Base-by-base conservation (phyloP, 2,113 vertebrate genomes). In the Varanus salvator region DNA sequence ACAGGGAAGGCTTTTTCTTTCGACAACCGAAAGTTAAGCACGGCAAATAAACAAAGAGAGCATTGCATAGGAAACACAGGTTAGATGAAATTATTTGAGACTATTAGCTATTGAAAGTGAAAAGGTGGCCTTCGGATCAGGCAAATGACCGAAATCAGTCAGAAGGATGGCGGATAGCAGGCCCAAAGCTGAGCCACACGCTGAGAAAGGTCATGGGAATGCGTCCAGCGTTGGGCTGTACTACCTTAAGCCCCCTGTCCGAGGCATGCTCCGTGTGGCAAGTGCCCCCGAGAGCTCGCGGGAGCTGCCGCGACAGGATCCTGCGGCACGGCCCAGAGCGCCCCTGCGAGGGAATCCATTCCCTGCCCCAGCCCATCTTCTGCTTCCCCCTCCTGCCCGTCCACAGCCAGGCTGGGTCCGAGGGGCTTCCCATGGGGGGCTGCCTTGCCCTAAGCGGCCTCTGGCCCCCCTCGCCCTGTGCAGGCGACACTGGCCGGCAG, bases 21-120 rank as follows among this genome's bases (percentile, higher is more conserved):
- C 34, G 83, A 23, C 25, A 76, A 71, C 90, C 80, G 64, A n/a
- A 4, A 23, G 5, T 68, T 74, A 75, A 19, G 34, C 50, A 83
- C 27, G 25, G 7, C 29, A 64, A 29, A 21, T 60, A 90, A 69
- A 60, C 80, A 86, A 60, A 38, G 48, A 27, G 89, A 81, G 17
- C 34, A 77, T 9, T 50, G 6, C 12, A 6, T 68, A 71, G 80
- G 71, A 71, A 88, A 80, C 80, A 90, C 75, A 87, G 1, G 57
- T 34, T 23, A 93, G 87, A 90, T 89, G 91, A 38, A 92, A 87
- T 0, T 27, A 15, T 92, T 81, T 66, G 2, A 54, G 44, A 76
- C 19, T 11, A 23, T 68, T 66, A 6, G 0, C 19, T 66, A 23
- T 88, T 38, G 27, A 71, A 54, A 1, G 48, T 19, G 57, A n/a